Evolutionary conservation across 2,113 vertebrate genomes (phyloP), one percentile per base, ranked within the genome.

Genomic region (Cyprinodon tularosa): DNA sequence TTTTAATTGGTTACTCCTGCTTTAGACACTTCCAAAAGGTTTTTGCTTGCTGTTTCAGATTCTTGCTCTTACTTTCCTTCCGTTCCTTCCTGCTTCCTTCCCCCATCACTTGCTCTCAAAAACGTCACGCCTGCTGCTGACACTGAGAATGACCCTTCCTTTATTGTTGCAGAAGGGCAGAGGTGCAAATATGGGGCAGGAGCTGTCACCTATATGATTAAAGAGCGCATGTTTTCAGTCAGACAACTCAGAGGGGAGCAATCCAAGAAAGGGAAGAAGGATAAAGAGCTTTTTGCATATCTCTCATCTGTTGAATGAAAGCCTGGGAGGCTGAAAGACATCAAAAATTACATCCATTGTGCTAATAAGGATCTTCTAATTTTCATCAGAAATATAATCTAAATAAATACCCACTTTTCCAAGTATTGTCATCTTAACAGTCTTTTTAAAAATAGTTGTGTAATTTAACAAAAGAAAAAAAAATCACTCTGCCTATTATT

Each of bases 201-300:
- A 86, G 81, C 86, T 92, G 89, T 94, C 90, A 91, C 90, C 91
- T 88, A 63, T 15, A 86, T 93, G 90, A 93, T 93, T 90, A 92
- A 92, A 91, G 91, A 92, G 89, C 69, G 84, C 91, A 90, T 92
- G 91, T 92, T 91, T 92, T 89, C 87, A 92, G 87, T 92, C 91
- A 92, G 90, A 85, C 62, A 61, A 80, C 88, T 87, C 82, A 75
- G 84, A 84, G 88, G 89, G 90, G 87, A 80, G 83, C 17, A 53
- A 66, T 66, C 62, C 62, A 13, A 76, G 70, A 75, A 76, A 45
- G 65, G 45, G 71, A 40, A 71, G 77, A 36, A 36, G 80, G 85
- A 83, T 80, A 74, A 82, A 85, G 75, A 77, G 61, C 75, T 78
- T 66, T 36, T 59, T 66, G 60, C 57, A 3, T 65, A 4, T 90